Evolutionary conservation across 2,113 vertebrate species (phyloP).

Genomic region (Orycteropus afer): DNA sequence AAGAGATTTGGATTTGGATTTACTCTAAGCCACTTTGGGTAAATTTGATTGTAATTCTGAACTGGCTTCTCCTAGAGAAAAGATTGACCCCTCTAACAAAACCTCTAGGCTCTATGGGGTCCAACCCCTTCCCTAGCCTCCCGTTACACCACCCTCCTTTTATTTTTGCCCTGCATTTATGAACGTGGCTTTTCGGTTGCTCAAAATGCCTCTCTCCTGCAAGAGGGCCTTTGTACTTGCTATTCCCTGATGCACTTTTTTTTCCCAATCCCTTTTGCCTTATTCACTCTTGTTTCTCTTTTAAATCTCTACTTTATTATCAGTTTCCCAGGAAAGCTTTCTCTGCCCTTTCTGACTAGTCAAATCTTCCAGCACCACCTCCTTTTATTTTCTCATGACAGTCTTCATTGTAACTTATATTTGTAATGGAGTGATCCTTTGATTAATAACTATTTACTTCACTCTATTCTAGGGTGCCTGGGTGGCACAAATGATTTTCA

Average conservation of each 20-base stretch:
- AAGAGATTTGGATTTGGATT: neutral
- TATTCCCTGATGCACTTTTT: neutral
- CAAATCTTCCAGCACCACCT: neutral
- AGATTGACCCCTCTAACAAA: neutral
- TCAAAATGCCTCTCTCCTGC: neutral
- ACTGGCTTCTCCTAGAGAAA: neutral
- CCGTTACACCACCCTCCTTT: accelerated
- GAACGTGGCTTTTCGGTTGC: neutral
- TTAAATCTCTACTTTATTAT: neutral
- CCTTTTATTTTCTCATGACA: neutral
- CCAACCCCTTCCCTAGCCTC: too few species aligned
- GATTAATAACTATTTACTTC: neutral
- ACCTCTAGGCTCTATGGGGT: neutral
- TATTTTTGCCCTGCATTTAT: neutral
- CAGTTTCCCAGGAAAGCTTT: constrained; percentile 17
- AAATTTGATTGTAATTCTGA: neutral
- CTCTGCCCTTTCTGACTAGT: neutral
- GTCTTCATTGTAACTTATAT: neutral
- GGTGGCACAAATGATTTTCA: neutral
- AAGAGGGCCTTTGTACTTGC: neutral
- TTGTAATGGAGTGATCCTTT: neutral
- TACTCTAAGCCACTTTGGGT: neutral
- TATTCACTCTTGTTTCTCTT: neutral
- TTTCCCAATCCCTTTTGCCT: neutral
- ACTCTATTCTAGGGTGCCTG: neutral